Evolutionary conservation across 2,113 vertebrate species (phyloP).

Genomic region (Sapayoa aenigma): DNA sequence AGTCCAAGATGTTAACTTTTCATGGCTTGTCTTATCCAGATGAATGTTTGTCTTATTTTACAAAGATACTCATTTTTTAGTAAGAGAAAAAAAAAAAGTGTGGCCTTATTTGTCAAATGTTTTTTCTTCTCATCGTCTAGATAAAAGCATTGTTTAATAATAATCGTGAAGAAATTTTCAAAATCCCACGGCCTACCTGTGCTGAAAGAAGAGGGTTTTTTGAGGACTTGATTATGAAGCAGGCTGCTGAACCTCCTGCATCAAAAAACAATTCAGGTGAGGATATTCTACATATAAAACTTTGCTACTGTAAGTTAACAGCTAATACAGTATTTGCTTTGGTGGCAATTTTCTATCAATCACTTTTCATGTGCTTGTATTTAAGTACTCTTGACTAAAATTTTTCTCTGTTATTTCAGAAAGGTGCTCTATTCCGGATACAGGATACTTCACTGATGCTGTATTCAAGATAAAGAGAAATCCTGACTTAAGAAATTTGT

Average conservation of each 20-base stretch:
- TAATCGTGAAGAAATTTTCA: conserved; percentile 87
- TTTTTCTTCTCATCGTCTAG: conserved; percentile 61
- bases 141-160: conserved; percentile 83
- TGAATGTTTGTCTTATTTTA: not conserved
- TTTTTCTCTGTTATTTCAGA: not conserved
- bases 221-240: conserved; percentile 87
- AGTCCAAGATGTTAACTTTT: not conserved
- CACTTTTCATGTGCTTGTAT: not conserved
- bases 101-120: not conserved
- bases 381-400: not conserved
- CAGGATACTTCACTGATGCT: rapidly evolving
- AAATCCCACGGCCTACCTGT: conserved; percentile 74
- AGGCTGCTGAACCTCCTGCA: conserved; percentile 83
- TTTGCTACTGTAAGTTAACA: not conserved
- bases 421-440: not conserved
- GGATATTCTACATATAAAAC: not conserved
- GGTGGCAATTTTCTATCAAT: not conserved
- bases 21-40: not conserved
- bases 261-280: conserved; percentile 84
- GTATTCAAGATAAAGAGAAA: not conserved
- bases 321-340: not conserved
- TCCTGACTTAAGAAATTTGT: not conserved
- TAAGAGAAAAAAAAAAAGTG: not conserved
- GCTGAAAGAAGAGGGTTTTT: conserved; percentile 86
- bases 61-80: not conserved